These are phyloP conservation scores for Aphaenogaster floridana DNA, from an alignment of 1,140 invertebrate species.

Conservation along the genomic window DNA sequence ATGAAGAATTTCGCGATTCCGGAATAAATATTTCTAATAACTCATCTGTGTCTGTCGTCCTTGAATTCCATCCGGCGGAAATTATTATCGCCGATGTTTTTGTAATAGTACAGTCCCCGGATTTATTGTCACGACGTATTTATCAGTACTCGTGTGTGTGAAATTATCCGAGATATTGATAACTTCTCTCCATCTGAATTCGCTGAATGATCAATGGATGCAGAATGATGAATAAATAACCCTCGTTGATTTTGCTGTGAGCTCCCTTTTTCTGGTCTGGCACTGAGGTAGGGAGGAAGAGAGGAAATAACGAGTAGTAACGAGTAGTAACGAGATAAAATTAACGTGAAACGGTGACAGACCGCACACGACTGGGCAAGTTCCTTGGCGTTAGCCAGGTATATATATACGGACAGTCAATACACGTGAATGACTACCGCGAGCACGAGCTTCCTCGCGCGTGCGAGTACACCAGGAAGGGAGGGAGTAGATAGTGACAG, in stretches of 20 bases:
- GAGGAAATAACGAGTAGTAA: too few species aligned
- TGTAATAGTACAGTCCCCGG: neutral
- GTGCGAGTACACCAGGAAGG: conserved; percentile 5
- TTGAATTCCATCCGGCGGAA: neutral
- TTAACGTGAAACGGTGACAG: conserved; percentile 63
- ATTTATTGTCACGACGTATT: neutral
- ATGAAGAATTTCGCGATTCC: neutral
- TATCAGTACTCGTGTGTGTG: neutral
- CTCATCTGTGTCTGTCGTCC: neutral
- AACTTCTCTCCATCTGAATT: neutral
- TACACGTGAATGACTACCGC: conserved; percentile 65
- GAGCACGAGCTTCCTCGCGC: conserved; percentile 47
- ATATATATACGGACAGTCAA: conserved; percentile 73
- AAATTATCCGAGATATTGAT: neutral
- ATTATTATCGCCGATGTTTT: neutral
- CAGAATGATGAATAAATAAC: neutral
- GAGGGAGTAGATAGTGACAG: conserved; percentile 60
- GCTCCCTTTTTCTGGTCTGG: neutral
- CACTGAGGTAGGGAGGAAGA: neutral
- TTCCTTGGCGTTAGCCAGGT: conserved; percentile 65
- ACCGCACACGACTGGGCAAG: conserved; percentile 71
- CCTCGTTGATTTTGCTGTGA: neutral
- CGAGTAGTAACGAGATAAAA: neutral
- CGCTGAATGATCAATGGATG: neutral
- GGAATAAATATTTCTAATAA: neutral